These are phyloP conservation scores for Chaitophorus viminalis DNA, from an alignment of 2,888 invertebrate species.

Conservation along the genomic window DNA sequence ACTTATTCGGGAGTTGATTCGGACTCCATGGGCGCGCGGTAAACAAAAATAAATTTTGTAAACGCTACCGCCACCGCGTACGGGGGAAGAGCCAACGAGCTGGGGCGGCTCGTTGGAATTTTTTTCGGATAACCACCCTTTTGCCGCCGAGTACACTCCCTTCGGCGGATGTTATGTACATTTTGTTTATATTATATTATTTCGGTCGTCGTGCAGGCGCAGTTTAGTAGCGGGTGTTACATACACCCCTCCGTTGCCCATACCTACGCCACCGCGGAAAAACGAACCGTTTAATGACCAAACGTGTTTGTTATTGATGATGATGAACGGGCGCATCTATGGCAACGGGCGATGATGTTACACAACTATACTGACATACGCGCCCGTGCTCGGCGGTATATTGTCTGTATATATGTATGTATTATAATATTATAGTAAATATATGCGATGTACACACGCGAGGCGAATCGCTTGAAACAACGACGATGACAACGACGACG, in stretches of 20 bases:
- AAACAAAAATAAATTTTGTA: no score
- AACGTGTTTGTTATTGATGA: conserved; percentile 60
- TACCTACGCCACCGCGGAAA: background rate
- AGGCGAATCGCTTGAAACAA: background rate
- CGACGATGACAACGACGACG: no score
- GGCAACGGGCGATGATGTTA: conserved; percentile 52
- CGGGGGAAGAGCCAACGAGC: no score
- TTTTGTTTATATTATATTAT: background rate
- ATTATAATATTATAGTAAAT: no score
- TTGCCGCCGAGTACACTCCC: no score
- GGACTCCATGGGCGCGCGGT: no score
- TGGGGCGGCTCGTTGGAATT: background rate
- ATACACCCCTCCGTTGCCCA: background rate
- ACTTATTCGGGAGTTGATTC: no score
- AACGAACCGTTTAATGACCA: conserved; percentile 56
- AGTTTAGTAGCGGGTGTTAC: background rate
- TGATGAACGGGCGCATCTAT: conserved; percentile 60
- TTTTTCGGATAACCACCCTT: background rate
- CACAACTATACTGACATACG: background rate
- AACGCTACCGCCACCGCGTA: no score
- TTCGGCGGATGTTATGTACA: no score
- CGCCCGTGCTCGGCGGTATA: background rate
- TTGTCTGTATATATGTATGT: background rate
- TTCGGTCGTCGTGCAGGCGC: background rate
- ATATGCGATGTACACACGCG: no score